Conservation (phyloP, 2,888 invertebrate genomes). For the Drosophila acutilabella region DNA sequence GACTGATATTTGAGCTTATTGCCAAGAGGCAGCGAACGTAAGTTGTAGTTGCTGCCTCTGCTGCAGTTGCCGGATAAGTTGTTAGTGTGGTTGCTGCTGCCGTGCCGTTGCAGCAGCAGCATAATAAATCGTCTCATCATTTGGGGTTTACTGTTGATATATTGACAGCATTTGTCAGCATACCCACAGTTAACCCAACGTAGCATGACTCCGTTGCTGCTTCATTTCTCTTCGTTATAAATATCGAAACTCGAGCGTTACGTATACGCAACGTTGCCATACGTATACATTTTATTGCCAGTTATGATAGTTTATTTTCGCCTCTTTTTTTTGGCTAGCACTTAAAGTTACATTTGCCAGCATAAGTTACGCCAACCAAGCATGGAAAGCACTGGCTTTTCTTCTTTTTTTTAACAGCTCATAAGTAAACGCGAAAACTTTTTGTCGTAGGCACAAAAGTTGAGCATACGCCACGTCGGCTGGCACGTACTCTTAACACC, state of each 20-base stretch:
- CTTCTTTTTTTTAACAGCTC: constrained; percentile 19
- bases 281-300: constrained; percentile 10
- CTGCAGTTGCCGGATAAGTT: constrained; percentile 25
- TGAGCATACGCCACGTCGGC: constrained; percentile 43
- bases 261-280: constrained; percentile 13
- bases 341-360: constrained; percentile 47
- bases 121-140: constrained; percentile 76
- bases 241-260: constrained; percentile 24
- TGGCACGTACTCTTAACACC: constrained; percentile 59
- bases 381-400: constrained; percentile 10
- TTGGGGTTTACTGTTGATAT: constrained; percentile 71
- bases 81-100: constrained; percentile 24
- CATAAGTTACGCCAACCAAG: constrained; percentile 20
- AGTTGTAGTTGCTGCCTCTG: constrained; percentile 19
- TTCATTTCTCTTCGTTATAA: not conserved
- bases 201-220: constrained; percentile 5
- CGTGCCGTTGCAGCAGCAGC: constrained; percentile 42
- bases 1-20: constrained; percentile 66
- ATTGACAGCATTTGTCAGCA: constrained; percentile 76
- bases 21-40: constrained; percentile 47
- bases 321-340: constrained; percentile 4
- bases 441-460: constrained; percentile 64
- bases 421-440: constrained; percentile 47
- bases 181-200: constrained; percentile 29
- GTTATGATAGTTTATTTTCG: not conserved